These are phyloP conservation scores for Pseudorectes ferrugineus DNA, from an alignment of 2,113 vertebrate genomes.

Conservation along the genomic window DNA sequence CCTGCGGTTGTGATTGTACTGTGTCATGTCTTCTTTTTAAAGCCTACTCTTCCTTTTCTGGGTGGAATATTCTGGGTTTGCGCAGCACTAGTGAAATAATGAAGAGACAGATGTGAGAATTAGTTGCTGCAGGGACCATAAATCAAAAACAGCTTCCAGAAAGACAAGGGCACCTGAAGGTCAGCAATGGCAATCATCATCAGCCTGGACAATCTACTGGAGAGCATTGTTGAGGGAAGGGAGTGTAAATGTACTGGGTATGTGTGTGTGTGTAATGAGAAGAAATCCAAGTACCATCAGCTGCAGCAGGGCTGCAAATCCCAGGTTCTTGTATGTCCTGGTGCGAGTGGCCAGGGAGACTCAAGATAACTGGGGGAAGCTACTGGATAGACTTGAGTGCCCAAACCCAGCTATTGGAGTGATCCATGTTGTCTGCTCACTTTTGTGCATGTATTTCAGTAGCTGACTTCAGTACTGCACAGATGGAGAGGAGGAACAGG, in stretches of 20 bases:
- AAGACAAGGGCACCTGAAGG: not conserved
- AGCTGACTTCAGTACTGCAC: not conserved
- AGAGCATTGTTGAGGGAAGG: not conserved
- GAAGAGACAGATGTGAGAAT: not conserved
- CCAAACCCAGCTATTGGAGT: not conserved
- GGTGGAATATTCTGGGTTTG: not conserved
- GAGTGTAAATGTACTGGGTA: rapidly evolving
- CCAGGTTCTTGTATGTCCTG: not conserved
- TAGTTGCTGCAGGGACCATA: not conserved
- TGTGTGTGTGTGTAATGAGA: not conserved
- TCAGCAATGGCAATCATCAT: not conserved
- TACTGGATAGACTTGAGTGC: not conserved
- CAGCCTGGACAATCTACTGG: not conserved
- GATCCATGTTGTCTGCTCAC: not conserved
- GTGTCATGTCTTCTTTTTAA: not conserved
- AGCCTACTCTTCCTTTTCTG: not conserved
- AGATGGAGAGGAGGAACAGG: not conserved
- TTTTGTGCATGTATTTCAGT: not conserved
- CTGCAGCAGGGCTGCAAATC: not conserved
- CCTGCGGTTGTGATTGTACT: not conserved
- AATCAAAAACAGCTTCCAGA: not conserved
- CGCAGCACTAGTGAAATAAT: not conserved
- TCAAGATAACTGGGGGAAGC: not conserved
- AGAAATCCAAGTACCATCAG: not conserved
- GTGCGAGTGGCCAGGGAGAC: not conserved